Conservation (phyloP, 2,797 vertebrate genomes). For the Hoplostethus mediterraneus region DNA sequence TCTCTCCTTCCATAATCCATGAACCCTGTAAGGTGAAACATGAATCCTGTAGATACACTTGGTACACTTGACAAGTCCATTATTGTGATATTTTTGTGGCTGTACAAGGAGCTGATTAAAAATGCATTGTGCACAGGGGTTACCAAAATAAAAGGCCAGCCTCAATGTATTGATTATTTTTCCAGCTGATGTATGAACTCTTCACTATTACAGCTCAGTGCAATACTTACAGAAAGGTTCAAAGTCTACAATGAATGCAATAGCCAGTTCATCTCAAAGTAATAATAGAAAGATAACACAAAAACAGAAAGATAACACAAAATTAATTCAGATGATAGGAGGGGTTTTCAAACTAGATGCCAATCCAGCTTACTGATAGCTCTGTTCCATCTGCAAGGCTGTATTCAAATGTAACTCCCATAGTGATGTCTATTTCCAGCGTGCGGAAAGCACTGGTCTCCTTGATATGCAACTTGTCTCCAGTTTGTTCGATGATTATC, state of each 20-base stretch:
- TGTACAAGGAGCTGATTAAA: background rate
- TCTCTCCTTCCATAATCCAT: constrained; percentile 87
- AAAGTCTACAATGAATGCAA: constrained; percentile 15
- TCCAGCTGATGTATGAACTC: constrained; percentile 1
- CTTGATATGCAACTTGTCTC: constrained; percentile 90
- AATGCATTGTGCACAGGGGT: background rate
- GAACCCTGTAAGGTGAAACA: constrained; percentile 80
- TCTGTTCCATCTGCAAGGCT: constrained; percentile 94
- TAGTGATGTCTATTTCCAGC: constrained; percentile 89
- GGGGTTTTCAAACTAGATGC: background rate
- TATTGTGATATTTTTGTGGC: background rate
- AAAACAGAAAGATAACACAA: background rate
- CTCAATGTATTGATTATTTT: background rate
- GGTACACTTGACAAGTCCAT: background rate
- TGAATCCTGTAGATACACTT: background rate
- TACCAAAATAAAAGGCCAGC: constrained; percentile 6
- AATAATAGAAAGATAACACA: background rate
- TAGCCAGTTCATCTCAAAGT: background rate
- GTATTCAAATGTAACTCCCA: constrained; percentile 90
- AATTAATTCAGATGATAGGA: background rate
- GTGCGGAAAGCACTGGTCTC: constrained; percentile 91
- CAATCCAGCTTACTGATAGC: constrained; percentile 81
- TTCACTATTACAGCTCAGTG: background rate
- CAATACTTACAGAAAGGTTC: background rate
- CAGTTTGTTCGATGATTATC: constrained; percentile 88